Percentiles rank a stretch among this genome's conserved stretches.
Conservation (phyloP, 37 sponge, comb jelly and placozoan species). For the Petrosia ficiformis region DNA sequence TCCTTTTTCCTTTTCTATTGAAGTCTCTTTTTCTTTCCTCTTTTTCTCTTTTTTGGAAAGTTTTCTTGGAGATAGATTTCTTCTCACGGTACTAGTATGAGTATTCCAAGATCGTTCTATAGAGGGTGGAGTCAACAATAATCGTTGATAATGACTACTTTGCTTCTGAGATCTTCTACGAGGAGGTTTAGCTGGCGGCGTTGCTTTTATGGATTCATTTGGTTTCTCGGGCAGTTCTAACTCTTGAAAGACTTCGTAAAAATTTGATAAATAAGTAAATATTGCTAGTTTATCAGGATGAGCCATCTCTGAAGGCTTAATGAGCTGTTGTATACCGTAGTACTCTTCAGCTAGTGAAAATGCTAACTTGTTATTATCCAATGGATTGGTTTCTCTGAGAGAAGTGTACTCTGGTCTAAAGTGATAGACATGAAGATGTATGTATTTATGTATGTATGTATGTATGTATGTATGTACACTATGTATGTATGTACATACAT, state of each 20-base stretch:
- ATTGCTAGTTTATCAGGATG: constrained; percentile 66
- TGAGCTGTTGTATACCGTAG: constrained; percentile 43
- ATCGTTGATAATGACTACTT: background rate
- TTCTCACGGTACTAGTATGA: background rate
- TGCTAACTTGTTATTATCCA: constrained; percentile 47
- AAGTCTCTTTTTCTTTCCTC: background rate
- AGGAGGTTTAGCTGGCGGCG: background rate
- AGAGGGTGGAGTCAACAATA: background rate
- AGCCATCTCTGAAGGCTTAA: constrained; percentile 75
- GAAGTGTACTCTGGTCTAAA: constrained; percentile 35
- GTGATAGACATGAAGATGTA: background rate
- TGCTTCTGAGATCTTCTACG: background rate
- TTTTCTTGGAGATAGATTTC: constrained; percentile 1
- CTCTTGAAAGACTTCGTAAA: constrained; percentile 67
- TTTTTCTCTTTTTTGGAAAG: background rate
- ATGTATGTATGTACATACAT: background rate
- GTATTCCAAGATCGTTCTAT: constrained; percentile 1
- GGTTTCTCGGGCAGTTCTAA: constrained; percentile 46
- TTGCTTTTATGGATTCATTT: background rate
- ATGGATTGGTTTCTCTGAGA: constrained; percentile 28
- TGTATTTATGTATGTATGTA: background rate
- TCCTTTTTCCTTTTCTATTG: background rate
- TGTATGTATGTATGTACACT: background rate
- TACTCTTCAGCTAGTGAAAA: constrained; percentile 69
- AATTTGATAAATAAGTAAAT: constrained; percentile 64